Percentiles rank a stretch among this genome's conserved stretches.
Evolutionary conservation across 2,888 invertebrate genomes (phyloP).

Genomic region (Andrena minutula): DNA sequence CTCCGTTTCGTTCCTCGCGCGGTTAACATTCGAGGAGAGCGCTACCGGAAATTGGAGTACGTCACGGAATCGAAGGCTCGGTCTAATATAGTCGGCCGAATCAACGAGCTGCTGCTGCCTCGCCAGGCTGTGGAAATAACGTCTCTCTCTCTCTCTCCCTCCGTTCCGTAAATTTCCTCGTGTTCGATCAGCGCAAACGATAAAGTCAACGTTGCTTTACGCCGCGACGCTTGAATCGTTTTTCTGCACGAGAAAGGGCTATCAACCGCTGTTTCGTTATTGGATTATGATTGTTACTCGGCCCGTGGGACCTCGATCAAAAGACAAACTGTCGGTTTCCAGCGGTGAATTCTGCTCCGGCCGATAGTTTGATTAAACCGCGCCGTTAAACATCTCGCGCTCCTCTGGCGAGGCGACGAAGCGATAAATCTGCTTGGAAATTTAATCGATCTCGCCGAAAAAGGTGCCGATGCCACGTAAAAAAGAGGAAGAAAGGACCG

Average conservation of each 20-base stretch:
- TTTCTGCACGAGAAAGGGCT: slow-evolving; percentile 58
- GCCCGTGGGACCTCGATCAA: not conserved
- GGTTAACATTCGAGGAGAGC: slow-evolving; percentile 46
- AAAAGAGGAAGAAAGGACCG: slow-evolving; percentile 43
- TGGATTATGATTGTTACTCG: slow-evolving; percentile 61
- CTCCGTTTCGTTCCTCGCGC: slow-evolving; percentile 45
- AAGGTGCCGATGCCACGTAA: slow-evolving; percentile 55
- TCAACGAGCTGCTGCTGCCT: slow-evolving; percentile 31
- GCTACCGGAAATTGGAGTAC: slow-evolving; percentile 69
- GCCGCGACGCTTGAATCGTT: slow-evolving; percentile 48
- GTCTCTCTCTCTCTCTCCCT: slow-evolving; percentile 9
- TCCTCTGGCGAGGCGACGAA: slow-evolving; percentile 4
- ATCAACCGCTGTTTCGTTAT: slow-evolving; percentile 56
- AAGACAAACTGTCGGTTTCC: not conserved
- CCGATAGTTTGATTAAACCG: slow-evolving; percentile 25
- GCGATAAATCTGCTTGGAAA: slow-evolving; percentile 49
- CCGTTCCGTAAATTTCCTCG: slow-evolving; percentile 48
- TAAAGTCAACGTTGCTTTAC: slow-evolving; percentile 54
- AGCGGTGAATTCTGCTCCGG: not conserved
- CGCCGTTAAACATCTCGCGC: not conserved
- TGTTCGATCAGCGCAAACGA: slow-evolving; percentile 52
- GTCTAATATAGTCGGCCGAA: slow-evolving; percentile 31
- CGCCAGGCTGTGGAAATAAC: slow-evolving; percentile 34
- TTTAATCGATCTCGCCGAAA: slow-evolving; percentile 51
- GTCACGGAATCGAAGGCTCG: slow-evolving; percentile 61